These are phyloP conservation scores for Hoplodrina ambigua DNA, from an alignment of 2,888 invertebrate species.

Conservation along the genomic window DNA sequence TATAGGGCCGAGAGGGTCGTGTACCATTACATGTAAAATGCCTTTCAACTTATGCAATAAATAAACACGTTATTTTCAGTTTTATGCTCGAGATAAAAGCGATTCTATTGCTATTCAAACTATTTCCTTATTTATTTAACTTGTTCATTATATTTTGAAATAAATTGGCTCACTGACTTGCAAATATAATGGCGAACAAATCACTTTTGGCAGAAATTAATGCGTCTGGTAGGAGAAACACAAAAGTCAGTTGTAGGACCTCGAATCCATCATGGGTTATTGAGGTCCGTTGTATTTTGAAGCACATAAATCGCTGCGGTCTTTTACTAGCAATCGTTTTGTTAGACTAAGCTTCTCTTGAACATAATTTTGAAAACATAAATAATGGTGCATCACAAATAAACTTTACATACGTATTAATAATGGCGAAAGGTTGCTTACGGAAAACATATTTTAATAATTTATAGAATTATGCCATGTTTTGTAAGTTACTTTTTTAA, in stretches of 20 bases:
- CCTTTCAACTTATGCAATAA: conserved; percentile 49
- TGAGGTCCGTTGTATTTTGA: conserved; percentile 32
- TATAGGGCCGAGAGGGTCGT: conserved; percentile 22
- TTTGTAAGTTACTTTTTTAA: conserved; percentile 46
- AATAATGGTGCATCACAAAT: not conserved
- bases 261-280: conserved; percentile 72
- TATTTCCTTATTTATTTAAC: conserved; percentile 41
- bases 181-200: conserved; percentile 61
- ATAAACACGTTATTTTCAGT: conserved; percentile 37
- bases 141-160: conserved; percentile 45
- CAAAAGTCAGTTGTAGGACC: conserved; percentile 70
- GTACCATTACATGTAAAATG: conserved; percentile 22
- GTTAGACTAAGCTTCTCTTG: not conserved
- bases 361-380: not conserved
- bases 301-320: conserved; percentile 26
- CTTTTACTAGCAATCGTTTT: conserved; percentile 9
- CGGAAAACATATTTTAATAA: conserved; percentile 36
- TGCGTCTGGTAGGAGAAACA: conserved; percentile 51
- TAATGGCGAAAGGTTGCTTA: conserved; percentile 13
- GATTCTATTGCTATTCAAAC: conserved; percentile 20
- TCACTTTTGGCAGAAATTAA: conserved; percentile 67
- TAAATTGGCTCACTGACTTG: conserved; percentile 46
- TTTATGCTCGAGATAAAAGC: conserved; percentile 28
- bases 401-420: conserved; percentile 10
- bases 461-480: conserved; percentile 20